A percentile compares a stretch with the other conserved stretches of the same genome.
Conservation (phyloP, 2,888 invertebrate species). For the Theristus sp. region DNA sequence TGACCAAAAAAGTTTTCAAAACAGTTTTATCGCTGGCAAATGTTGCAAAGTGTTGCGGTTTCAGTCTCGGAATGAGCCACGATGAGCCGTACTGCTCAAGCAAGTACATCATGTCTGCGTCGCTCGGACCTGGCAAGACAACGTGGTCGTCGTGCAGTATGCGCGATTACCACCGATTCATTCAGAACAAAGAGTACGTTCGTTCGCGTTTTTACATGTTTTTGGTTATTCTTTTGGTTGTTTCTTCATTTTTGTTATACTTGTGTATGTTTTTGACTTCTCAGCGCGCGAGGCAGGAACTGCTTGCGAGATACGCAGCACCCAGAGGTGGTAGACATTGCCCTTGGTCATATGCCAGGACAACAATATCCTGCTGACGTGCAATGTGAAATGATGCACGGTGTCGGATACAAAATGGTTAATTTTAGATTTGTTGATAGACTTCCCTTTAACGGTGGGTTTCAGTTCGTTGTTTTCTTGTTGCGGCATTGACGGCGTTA, state of each 20-base stretch:
- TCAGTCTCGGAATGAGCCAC: slow-evolving; percentile 27
- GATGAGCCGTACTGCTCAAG: slow-evolving; percentile 27
- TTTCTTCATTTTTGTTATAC: background rate
- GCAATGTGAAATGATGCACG: slow-evolving; percentile 28
- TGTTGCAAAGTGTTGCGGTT: slow-evolving; percentile 2
- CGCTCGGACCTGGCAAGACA: slow-evolving; percentile 27
- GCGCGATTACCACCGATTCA: slow-evolving; percentile 25
- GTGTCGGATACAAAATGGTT: slow-evolving; percentile 23
- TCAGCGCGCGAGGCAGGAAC: slow-evolving; percentile 16
- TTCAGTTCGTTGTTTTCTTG: too few relatives aligned
- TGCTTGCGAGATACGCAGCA: slow-evolving; percentile 21
- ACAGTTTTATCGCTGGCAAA: too few relatives aligned
- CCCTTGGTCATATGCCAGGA: slow-evolving; percentile 21
- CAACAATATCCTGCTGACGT: slow-evolving; percentile 26
- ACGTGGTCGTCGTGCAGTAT: slow-evolving; percentile 26
- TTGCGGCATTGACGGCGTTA: too few relatives aligned
- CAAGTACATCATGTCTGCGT: slow-evolving; percentile 25
- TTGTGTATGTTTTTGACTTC: background rate
- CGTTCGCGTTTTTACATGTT: background rate
- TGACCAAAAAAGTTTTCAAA: slow-evolving; percentile 5
- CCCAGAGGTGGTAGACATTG: slow-evolving; percentile 16
- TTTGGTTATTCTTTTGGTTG: slow-evolving; percentile 5
- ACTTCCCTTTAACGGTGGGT: too few relatives aligned
- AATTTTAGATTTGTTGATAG: background rate
- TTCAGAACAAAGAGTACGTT: slow-evolving; percentile 23